Evolutionary conservation across 2,113 vertebrate genomes (phyloP).

Genomic region (Chelonoidis abingdonii): DNA sequence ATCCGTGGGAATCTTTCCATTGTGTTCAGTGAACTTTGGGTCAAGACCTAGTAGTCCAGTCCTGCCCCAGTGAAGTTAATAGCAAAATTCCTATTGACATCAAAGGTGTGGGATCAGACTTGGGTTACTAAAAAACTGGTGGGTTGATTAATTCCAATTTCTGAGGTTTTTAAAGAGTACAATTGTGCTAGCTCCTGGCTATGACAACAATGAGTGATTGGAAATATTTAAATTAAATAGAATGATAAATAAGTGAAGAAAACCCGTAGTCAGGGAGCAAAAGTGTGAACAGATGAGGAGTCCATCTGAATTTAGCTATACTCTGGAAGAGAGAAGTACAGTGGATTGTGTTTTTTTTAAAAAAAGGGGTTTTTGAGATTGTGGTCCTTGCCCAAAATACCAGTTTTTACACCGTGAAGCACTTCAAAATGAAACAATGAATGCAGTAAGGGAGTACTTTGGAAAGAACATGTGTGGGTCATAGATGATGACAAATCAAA

Average conservation of each 20-base stretch:
- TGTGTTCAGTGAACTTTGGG: background rate
- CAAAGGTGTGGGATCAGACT: background rate
- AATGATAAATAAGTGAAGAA: background rate
- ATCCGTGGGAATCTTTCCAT: background rate
- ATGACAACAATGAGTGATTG: fast-evolving
- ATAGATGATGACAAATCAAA: background rate
- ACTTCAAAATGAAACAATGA: background rate
- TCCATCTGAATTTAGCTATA: background rate
- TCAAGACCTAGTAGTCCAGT: background rate
- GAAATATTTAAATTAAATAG: background rate
- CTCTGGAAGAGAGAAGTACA: background rate
- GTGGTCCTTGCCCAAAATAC: background rate
- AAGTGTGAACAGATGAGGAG: background rate
- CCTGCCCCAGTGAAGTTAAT: background rate
- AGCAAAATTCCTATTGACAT: background rate
- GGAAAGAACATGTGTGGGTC: background rate
- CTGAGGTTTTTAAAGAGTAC: background rate
- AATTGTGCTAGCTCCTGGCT: background rate
- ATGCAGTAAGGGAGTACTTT: background rate
- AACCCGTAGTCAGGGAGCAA: background rate
- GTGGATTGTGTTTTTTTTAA: background rate
- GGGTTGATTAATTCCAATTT: background rate
- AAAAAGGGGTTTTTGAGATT: background rate
- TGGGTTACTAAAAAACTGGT: background rate
- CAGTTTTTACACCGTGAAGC: background rate